phyloP scores from a whole-genome alignment of 30 jellyfish, hydroid and myxozoan species.

The Aurelia aurita region DNA sequence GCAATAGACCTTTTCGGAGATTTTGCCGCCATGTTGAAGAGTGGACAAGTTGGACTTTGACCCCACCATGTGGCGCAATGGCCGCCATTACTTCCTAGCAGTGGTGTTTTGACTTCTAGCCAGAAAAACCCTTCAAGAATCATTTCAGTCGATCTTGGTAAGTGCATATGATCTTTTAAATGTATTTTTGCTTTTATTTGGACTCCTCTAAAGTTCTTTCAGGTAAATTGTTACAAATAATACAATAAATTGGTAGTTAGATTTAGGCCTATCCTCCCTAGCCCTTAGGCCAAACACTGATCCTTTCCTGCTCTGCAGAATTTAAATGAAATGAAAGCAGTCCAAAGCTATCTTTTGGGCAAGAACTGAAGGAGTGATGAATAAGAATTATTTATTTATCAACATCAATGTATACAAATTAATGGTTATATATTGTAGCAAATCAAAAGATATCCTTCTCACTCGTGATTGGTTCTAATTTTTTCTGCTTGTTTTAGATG shows the following conservation, averaged over 20 bases:
- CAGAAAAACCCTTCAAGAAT: background rate
- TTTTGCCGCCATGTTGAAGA: slow-evolving; percentile 32
- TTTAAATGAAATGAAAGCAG: too few relatives aligned
- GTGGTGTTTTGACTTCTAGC: background rate
- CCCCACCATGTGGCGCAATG: slow-evolving; percentile 15
- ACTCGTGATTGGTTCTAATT: too few relatives aligned
- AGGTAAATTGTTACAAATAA: background rate
- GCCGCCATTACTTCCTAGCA: background rate
- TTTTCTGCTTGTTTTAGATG: too few relatives aligned
- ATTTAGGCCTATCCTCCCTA: too few relatives aligned
- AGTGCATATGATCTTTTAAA: background rate
- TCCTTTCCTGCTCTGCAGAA: too few relatives aligned
- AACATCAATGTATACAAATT: too few relatives aligned
- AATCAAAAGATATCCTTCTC: too few relatives aligned
- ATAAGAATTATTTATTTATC: too few relatives aligned
- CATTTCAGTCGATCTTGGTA: background rate
- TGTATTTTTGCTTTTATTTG: background rate
- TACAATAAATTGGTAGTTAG: background rate
- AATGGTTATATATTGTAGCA: too few relatives aligned
- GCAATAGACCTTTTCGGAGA: slow-evolving; percentile 14
- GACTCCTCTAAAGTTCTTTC: background rate
- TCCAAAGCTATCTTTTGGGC: too few relatives aligned
- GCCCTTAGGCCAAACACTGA: too few relatives aligned
- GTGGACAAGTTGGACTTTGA: slow-evolving; percentile 14
- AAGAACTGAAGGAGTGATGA: too few relatives aligned